Evolutionary conservation across 2,888 invertebrate species (phyloP), one percentile per base, ranked within the genome.

Genomic region (Idaea aversata): DNA sequence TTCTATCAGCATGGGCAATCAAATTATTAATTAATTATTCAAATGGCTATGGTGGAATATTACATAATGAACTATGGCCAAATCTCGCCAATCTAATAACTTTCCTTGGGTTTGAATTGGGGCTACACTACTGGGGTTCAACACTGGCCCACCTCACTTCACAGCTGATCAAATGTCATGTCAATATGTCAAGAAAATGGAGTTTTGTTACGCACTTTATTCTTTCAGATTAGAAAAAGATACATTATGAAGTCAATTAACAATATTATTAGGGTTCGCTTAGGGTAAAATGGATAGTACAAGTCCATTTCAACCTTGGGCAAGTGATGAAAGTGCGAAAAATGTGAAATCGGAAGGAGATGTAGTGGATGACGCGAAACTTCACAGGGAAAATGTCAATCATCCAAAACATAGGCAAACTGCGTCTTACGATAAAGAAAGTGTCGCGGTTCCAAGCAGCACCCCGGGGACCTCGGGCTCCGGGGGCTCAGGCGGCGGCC

Each of bases 371-470:
- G 93, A 93, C 92, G 91, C 92, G 90, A 93, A 93, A 93, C 91
- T 91, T 93, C 92, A 90, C 87, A 89, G 88, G 84, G 93, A 93
- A 92, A 91, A 93, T 92, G 92, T 91, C 93, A 93, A 91, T 91
- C 91, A 91, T 90, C 92, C 93, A 93, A 93, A 92, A 93, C 92
- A 92, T 89, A 91, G 91, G 91, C 92, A 92, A 92, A 91, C 90
- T 92, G 91, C 92, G 92, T 92, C 91, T 92, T 92, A 91, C 83
- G 88, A 87, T 91, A 91, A 92, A 90, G 92, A 91, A 85, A 89
- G 87, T 89, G 86, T 88, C 83, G 82, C 83, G 78, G 83, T 81
- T 82, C 79, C 88, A 74, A 88, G 83, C 80, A 81, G 77, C 79
- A 82, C 86, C 77, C 84, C 91, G 77, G 92, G 91, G 77, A 85